Evolutionary conservation across 2,797 vertebrate species (phyloP).

Genomic region (Acanthurus lineatus): DNA sequence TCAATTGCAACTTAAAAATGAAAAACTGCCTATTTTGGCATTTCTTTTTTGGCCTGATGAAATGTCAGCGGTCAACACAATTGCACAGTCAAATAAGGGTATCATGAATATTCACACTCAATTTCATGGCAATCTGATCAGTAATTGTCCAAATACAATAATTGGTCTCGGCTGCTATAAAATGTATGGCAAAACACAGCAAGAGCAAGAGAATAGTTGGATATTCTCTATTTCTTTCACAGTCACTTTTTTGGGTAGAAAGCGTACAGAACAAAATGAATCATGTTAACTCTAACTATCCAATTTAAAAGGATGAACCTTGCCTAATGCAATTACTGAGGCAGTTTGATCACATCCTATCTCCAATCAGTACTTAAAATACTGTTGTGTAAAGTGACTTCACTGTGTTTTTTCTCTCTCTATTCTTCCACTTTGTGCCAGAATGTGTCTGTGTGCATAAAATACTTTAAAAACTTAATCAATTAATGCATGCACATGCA

Average conservation of each 20-base stretch:
- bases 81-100: not conserved
- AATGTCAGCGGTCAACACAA: slow-evolving; percentile 12
- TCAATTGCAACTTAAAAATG: slow-evolving; percentile 3
- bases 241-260: slow-evolving; percentile 26
- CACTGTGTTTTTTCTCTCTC: slow-evolving; percentile 12
- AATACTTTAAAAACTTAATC: not conserved
- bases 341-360: slow-evolving; percentile 41
- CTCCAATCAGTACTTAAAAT: slow-evolving; percentile 13
- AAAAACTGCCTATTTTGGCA: not conserved
- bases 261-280: slow-evolving; percentile 19
- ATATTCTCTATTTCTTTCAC: not conserved
- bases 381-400: slow-evolving; percentile 9
- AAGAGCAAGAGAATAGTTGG: slow-evolving; percentile 5
- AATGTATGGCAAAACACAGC: not conserved
- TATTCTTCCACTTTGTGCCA: slow-evolving; percentile 1
- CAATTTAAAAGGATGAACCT: slow-evolving; percentile 21
- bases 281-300: slow-evolving; percentile 36
- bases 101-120: not conserved
- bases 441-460: slow-evolving; percentile 1
- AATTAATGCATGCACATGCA: not conserved
- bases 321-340: slow-evolving; percentile 28
- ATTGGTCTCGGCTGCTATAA: not conserved
- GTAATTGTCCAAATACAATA: slow-evolving; percentile 9
- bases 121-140: not conserved
- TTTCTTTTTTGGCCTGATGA: slow-evolving; percentile 13